phyloP scores from a whole-genome alignment of 2,797 vertebrate species.

The Agapornis canus region DNA sequence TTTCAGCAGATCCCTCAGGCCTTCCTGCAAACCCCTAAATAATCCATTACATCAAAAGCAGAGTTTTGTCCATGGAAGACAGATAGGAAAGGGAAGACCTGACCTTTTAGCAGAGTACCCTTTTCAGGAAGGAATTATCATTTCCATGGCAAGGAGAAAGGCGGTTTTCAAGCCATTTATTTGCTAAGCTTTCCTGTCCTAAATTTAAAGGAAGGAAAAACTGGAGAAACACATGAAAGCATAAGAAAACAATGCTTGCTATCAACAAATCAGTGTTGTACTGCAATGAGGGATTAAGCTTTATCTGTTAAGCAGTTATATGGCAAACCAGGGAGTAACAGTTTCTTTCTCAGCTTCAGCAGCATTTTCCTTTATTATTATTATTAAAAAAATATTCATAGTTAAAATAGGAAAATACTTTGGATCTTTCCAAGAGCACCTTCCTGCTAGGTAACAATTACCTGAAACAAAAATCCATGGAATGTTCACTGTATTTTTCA shows the following conservation, averaged over 20 bases:
- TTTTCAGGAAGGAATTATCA: slow-evolving; percentile 28
- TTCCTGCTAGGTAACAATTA: background rate
- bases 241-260: background rate
- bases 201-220: background rate
- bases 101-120: slow-evolving; percentile 17
- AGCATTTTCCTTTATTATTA: background rate
- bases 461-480: background rate
- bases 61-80: slow-evolving; percentile 37
- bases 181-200: slow-evolving; percentile 1
- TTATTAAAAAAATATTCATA: background rate
- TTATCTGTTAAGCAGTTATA: background rate
- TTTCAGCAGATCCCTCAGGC: slow-evolving; percentile 5
- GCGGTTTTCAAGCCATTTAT: slow-evolving; percentile 28
- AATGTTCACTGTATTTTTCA: background rate
- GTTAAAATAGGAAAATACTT: background rate
- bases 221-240: background rate
- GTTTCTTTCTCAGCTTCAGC: background rate
- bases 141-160: slow-evolving; percentile 40
- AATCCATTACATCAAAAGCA: slow-evolving; percentile 53
- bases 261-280: background rate
- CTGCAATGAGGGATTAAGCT: background rate
- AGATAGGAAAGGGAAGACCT: slow-evolving; percentile 42
- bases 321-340: background rate
- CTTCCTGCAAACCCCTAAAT: slow-evolving; percentile 32
- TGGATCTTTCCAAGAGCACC: background rate